Evolutionary conservation across 2,113 vertebrate species (phyloP), one percentile per base, ranked within the genome.

Genomic region (Petromus typicus): DNA sequence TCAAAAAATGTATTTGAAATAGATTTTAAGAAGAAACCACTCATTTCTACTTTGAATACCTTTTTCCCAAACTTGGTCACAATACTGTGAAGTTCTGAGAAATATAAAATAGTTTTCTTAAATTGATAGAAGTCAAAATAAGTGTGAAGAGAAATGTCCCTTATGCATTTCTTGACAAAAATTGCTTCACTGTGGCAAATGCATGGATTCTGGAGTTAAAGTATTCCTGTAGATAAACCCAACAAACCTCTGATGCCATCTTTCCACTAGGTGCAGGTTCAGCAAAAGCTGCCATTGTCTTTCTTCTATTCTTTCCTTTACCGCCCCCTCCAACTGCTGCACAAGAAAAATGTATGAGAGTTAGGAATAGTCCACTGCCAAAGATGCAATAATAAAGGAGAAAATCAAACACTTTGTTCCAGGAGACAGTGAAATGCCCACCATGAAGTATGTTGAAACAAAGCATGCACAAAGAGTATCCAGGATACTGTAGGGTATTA

Each of bases 1-100:
- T 87, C 76, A 84, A 80, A 92, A 89, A 54, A 64, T 79, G 11
- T 85, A 78, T 95, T 83, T 94, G 80, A 97, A 96, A 95, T 25
- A 81, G 32, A 85, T 88, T 63, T 63, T 80, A 59, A 86, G 86
- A 86, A 75, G 48, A 93, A 89, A 96, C 12, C 27, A 95, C 79
- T 94, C 37, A 57, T 78, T 94, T 90, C 80, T 69, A 37, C 69
- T 84, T 90, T 48, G 69, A 71, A 90, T 59, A 59, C 8, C 25
- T 48, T 73, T 86, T 89, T 54, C 37, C 30, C 51, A 78, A 84
- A 90, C 40, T 67, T 90, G 43, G n/a, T 66, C 59, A 88, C 56
- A 96, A 51, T 85, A 73, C 90, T 69, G 27, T 93, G 59, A 93
- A 91, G 71, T 43, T 89, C 89, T 94, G 20, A 86, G 22, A 86